Conservation (phyloP, 1,140 invertebrate species). For the Leptinotarsa lineolata region DNA sequence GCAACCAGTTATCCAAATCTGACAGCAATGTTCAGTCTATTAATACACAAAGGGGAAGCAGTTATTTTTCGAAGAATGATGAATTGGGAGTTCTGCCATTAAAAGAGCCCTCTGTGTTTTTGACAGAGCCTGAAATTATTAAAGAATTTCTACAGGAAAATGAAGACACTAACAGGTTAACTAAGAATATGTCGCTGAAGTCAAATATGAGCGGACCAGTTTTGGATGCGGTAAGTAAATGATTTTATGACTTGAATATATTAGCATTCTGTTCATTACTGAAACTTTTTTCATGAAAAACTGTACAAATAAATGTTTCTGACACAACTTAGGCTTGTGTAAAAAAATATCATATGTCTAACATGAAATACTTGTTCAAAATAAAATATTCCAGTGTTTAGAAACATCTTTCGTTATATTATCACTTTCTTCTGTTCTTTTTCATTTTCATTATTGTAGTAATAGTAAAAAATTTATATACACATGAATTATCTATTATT, state of each 20-base stretch:
- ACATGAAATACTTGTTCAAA: too few relatives aligned
- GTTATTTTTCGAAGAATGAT: constrained; percentile 11
- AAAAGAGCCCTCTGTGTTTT: constrained; percentile 27
- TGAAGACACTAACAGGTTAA: neutral
- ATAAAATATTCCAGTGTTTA: too few relatives aligned
- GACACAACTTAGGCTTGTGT: too few relatives aligned
- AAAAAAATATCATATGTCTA: too few relatives aligned
- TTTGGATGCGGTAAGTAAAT: neutral
- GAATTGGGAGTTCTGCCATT: constrained; percentile 14
- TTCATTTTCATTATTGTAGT: too few relatives aligned
- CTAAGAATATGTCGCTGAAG: constrained; percentile 16
- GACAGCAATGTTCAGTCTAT: constrained; percentile 9
- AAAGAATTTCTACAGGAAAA: neutral
- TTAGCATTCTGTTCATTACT: too few relatives aligned
- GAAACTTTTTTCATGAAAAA: too few relatives aligned
- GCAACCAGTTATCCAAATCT: constrained; percentile 4
- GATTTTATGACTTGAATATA: neutral
- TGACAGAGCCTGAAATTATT: constrained; percentile 13
- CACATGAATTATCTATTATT: too few relatives aligned
- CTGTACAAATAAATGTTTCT: too few relatives aligned
- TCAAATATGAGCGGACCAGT: constrained; percentile 7
- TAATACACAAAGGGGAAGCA: constrained; percentile 11
- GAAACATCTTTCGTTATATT: too few relatives aligned
- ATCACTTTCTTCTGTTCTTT: too few relatives aligned
- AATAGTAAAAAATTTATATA: too few relatives aligned